Base-by-base conservation (phyloP, 2,797 vertebrate species). In the Chaetodon trifasciatus region DNA sequence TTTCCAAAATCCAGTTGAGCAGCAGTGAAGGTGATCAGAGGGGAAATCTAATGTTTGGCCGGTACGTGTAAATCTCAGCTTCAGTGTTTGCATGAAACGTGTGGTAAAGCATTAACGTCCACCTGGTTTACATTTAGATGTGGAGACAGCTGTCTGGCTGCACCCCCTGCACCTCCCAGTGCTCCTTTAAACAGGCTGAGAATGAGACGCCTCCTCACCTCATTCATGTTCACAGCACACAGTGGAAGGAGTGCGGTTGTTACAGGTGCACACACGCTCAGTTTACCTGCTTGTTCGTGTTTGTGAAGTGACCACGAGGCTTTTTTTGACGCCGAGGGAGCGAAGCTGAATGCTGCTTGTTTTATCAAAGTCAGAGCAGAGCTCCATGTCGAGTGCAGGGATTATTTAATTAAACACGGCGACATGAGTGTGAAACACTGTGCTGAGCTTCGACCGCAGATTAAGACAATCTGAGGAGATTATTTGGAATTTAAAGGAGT, bases 1-100 rank as follows among this genome's bases (percentile, higher is more conserved):
- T 76, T 61, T 42, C 46, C 23, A 16, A 19, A 78, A 76, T 69
- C 56, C 37, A 65, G n/a, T 16, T 17, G 3, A 68, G 56, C 52
- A 60, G 71, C 17, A 49, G 6, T 21, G 16, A 55, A 13, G 10
- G 15, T 15, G 10, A 60, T n/a, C 15, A 17, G 37, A 28, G 37
- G 8, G 65, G 2, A 24, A 4, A n/a, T 55, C 8, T 32, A 2
- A 63, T 2, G 16, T 12, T 44, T n/a, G 1, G 40, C 39, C 12
- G 17, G 46, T 3, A 3, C 12, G 42, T 17, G 35, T 37, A 53
- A 63, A 56, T 46, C 12, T 23, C 16, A 40, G 46, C 39, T 60
- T 52, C 35, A 42, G 42, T 17, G 58, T 40, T 40, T 50, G 16
- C 60, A 65, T 60, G 69, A 64, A 58, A 57, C 44, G n/a, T 39